Base-by-base conservation (phyloP, 2,113 vertebrate genomes). In the Zosterops hypoxanthus region DNA sequence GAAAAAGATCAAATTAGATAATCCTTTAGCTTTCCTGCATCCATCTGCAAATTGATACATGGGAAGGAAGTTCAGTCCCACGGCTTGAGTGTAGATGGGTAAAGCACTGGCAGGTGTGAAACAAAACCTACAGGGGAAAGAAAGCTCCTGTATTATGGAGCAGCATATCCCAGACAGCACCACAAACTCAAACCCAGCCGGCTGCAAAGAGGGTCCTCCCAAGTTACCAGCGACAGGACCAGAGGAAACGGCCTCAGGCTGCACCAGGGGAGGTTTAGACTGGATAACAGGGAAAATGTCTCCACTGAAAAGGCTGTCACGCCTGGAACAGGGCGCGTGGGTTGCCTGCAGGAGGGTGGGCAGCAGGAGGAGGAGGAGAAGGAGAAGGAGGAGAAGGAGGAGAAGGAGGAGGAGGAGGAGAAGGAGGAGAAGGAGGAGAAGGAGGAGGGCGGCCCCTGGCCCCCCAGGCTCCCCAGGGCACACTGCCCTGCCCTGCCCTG, bases 141-240 rank as follows among this genome's bases (percentile, higher is more conserved):
- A 31, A 36, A 55, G 39, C 11, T 84, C 33, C 42, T 4, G 8
- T 3, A 0, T 5, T 9, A 33, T 0, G 2, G 41, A 56, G 8
- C 55, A 49, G 20, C 19, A 2, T 0, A 7, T 5, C 49, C 6
- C 9, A 6, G 25, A 2, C 5, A n/a, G 12, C 31, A 29, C 22
- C 47, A 11, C 14, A 6, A 4, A 46, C 8, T 20, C 7, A 6
- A 3, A 53, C 4, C 6, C 15, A 22, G 9, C 4, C 3, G 24
- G 16, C 28, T 49, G 26, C 39, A 13, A 19, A 28, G 33, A 55
- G 10, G 7, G 11, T 5, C 46, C 52, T 66, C 34, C 44, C 44
- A 5, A 21, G 34, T 8, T 13, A 34, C 14, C 20, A 24, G 82
- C 9, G 18, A 9, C 42, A 24, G 61, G 34, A 25, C 1, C 50